Conservation (phyloP, 2,113 vertebrate genomes). For the Crotalus helleri region DNA sequence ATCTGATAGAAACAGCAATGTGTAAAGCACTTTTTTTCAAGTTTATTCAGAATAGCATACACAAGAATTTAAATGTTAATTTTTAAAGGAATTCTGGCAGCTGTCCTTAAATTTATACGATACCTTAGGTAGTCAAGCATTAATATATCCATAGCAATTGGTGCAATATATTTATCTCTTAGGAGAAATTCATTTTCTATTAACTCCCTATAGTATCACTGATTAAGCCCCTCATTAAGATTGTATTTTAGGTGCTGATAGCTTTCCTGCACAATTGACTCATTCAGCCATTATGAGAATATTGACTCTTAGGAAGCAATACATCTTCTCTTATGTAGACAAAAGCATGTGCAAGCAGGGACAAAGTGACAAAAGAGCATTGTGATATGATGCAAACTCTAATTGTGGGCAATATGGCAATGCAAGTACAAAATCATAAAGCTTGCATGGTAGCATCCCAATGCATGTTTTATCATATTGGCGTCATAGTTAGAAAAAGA, state of each 20-base stretch:
- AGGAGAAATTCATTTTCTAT: neutral
- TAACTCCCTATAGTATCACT: neutral
- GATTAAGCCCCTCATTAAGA: neutral
- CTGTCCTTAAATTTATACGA: neutral
- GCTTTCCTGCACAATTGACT: neutral
- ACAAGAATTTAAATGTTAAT: neutral
- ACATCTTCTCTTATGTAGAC: neutral
- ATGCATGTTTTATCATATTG: neutral
- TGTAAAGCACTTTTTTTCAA: neutral
- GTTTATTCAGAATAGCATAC: neutral
- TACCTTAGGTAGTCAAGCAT: neutral
- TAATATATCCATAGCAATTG: neutral
- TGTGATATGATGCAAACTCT: neutral
- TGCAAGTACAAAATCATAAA: neutral
- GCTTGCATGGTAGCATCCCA: neutral
- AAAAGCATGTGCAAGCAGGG: neutral
- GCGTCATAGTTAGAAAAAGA: neutral
- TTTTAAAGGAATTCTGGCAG: neutral
- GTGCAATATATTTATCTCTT: neutral
- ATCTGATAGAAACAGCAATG: neutral
- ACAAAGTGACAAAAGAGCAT: neutral
- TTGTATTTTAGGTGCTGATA: neutral
- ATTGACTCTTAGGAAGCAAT: neutral
- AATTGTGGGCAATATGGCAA: neutral
- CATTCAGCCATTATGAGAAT: neutral